Evolutionary conservation across 2,888 invertebrate genomes (phyloP), one percentile per base, ranked within the genome.

Genomic region (Chymomyza caudatula): DNA sequence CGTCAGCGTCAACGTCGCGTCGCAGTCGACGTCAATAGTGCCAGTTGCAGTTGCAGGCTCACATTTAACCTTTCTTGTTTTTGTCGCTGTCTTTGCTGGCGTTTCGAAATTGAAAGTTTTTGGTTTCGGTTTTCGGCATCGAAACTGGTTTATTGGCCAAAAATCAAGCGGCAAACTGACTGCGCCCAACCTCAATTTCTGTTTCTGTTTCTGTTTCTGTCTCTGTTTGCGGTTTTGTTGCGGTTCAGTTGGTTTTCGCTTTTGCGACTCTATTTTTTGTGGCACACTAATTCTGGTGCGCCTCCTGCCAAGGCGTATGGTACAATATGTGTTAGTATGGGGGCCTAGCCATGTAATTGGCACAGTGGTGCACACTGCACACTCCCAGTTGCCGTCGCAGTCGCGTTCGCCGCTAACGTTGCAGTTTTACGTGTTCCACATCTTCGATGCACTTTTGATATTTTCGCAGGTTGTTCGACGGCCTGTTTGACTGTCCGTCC

Each of bases 51-150:
- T 55, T 63, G 60, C 69, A 61, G 67, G 69, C 63, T 51, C 51
- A 51, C 51, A 20, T 51, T 51, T 51, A 51, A 51, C 51, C 51
- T 51, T 51, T 51, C 20, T 51, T 19, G 20, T 51, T 51, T 51
- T 51, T 17, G 51, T 20, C 51, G 20, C 17, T 20, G 51, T 20
- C 19, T 47, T 19, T 20, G 65, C 56, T 65, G 49, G 25, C 70
- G 77, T 74, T 78, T 82, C 76, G 78, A 80, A 80, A 80, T 82
- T 82, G 80, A 80, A 80, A 80, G 82, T 81, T 76, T 78, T 69
- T 78, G 69, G 73, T 43, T 51, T 51, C 20, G 19, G 17, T 51
- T 51, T 22, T 22, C 19, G 51, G 13, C 20, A 20, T 13, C 17
- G 20, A 51, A 51, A 51, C 51, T 51, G 51, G 51, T 51, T 51